These are phyloP conservation scores for Camponotus pennsylvanicus DNA, from an alignment of 1,140 invertebrate species.

Conservation along the genomic window DNA sequence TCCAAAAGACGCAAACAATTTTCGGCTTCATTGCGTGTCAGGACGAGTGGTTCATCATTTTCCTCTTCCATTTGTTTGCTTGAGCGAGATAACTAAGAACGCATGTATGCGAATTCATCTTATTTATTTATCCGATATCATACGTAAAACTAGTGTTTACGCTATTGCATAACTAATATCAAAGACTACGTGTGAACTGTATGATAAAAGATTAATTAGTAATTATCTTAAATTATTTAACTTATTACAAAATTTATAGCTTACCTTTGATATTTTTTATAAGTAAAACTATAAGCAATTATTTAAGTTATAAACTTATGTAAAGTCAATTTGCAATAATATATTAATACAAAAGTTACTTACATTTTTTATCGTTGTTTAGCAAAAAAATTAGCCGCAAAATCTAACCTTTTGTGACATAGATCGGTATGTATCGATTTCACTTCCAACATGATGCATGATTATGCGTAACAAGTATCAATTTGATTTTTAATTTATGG, in stretches of 20 bases:
- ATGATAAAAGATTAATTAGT: neutral
- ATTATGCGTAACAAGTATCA: neutral
- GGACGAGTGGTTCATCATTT: neutral
- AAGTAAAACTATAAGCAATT: neutral
- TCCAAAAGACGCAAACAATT: slow-evolving; percentile 64
- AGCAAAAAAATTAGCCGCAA: neutral
- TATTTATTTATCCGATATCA: neutral
- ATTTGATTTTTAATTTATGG: neutral
- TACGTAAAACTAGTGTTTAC: neutral
- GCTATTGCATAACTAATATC: neutral
- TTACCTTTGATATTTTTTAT: neutral
- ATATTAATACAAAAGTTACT: neutral
- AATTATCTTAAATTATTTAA: neutral
- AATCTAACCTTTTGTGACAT: slow-evolving; percentile 11
- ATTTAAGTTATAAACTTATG: neutral
- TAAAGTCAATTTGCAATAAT: neutral
- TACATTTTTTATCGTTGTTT: neutral
- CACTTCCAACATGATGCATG: neutral
- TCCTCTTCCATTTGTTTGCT: neutral
- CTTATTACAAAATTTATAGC: neutral
- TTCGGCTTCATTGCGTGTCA: slow-evolving; percentile 61
- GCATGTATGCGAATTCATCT: neutral
- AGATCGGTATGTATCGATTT: neutral
- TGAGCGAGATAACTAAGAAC: neutral
- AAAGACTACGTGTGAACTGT: neutral